These are phyloP conservation scores for Fopius arisanus DNA, from an alignment of 1,140 invertebrate genomes.

Conservation along the genomic window DNA sequence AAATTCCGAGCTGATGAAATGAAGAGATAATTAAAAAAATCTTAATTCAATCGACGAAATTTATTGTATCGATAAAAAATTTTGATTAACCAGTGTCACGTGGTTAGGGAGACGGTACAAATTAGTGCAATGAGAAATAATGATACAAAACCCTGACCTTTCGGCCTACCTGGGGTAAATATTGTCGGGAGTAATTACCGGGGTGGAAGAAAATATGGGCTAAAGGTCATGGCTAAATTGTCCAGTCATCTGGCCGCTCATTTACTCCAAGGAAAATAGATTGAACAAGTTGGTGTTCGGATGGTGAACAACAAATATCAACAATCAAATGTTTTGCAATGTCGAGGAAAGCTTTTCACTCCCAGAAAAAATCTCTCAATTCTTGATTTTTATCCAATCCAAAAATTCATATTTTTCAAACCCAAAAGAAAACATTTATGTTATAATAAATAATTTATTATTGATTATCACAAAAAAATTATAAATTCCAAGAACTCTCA, in stretches of 20 bases:
- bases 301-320: no score
- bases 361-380: no score
- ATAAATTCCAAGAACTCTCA: no score
- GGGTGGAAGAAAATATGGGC: slow-evolving; percentile 21
- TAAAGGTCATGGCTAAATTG: slow-evolving; percentile 29
- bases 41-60: background rate
- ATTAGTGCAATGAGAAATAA: background rate
- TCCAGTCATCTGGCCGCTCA: background rate
- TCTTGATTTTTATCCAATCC: no score
- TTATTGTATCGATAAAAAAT: background rate
- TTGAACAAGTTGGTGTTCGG: background rate
- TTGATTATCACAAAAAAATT: no score
- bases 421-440: no score
- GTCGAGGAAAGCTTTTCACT: no score
- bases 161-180: slow-evolving; percentile 11
- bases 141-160: slow-evolving; percentile 22
- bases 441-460: no score
- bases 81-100: background rate
- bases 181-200: slow-evolving; percentile 26
- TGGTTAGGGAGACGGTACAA: background rate
- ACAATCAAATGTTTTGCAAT: no score
- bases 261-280: background rate
- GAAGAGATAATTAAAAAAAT: background rate
- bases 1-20: background rate
- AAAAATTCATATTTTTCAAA: no score